Percentiles rank a stretch among this genome's conserved stretches.
Evolutionary conservation across 2,797 vertebrate species (phyloP).

Genomic region (Eulemur albifrons): DNA sequence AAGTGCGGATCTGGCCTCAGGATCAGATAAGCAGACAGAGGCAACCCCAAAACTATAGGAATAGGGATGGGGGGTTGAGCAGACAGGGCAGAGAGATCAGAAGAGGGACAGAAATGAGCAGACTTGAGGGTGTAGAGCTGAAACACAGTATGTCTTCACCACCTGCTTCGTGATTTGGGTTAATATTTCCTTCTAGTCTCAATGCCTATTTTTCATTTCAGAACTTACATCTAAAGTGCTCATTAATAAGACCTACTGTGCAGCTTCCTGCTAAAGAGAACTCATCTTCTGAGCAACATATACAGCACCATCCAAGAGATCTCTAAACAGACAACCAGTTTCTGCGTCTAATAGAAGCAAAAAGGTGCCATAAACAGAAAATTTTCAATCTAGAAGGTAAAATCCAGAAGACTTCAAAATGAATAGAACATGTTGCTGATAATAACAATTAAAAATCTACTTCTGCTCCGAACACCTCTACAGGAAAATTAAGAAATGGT

Average conservation of each 20-base stretch:
- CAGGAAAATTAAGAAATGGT: slow-evolving; percentile 9
- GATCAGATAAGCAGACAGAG: not conserved
- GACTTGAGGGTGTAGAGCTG: not conserved
- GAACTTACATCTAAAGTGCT: not conserved
- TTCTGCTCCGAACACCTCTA: not conserved
- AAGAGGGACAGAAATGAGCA: not conserved
- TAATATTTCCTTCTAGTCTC: not conserved
- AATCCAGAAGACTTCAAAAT: not conserved
- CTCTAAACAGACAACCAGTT: not conserved
- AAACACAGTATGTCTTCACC: not conserved
- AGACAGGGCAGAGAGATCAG: not conserved
- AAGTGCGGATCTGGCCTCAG: not conserved
- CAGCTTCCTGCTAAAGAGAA: not conserved
- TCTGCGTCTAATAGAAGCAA: not conserved
- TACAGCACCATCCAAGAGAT: not conserved
- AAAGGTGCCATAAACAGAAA: not conserved
- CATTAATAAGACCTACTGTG: not conserved
- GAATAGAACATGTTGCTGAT: not conserved
- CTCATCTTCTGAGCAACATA: not conserved
- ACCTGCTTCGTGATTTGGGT: not conserved
- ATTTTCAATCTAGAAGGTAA: not conserved
- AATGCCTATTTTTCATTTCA: not conserved
- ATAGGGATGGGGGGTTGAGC: not conserved
- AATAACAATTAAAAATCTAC: not conserved
- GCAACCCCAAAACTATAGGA: not conserved